Evolutionary conservation across 1,140 invertebrate species (phyloP), one percentile per base, ranked within the genome.

Genomic region (Anastrepha ludens): DNA sequence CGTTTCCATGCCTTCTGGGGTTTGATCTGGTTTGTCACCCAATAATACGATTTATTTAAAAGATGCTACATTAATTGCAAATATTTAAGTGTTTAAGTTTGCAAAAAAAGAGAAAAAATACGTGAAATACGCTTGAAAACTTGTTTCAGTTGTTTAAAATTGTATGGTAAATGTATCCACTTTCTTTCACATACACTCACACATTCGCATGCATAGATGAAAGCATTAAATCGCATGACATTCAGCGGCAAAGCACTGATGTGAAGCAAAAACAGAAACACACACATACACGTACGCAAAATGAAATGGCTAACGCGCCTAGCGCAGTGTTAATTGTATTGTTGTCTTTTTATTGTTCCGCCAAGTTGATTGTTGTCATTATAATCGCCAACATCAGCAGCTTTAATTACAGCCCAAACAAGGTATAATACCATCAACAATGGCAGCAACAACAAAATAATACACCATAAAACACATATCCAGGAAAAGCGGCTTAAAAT

Each of bases 381-480:
- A 81, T 81, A 55, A 81, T 81, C 74, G 20, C 17, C 74, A 55
- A 55, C 74, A 81, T 47, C 50, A 81, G n/a, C 74, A 9, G 47
- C 50, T 81, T 81, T 81, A 55, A 81, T 81, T 81, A 81, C 74
- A 81, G 17, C n/a, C 11, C 44, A 50, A 41, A 58, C 47, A 29
- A 20, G 47, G 20, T 20, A 58, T 11, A 29, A 81, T 81, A 4
- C n/a, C 74, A 81, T 11, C 47, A 13, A 0, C n/a, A 41, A 47
- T 29, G 29, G 29, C 74, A 81, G 55, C n/a, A 81, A 55, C 7
- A 81, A 81, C 47, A 81, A 62, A 62, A 55, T 20, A 7, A 67
- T 39, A 67, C 2, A 67, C 5, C 6, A 17, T 55, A 11, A 81
- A 74, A 47, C 41, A 81, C 47, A 9, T n/a, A 55, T 29, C 47